Evolutionary conservation across 2,797 vertebrate species (phyloP).

Genomic region (Ptychadena robeensis): DNA sequence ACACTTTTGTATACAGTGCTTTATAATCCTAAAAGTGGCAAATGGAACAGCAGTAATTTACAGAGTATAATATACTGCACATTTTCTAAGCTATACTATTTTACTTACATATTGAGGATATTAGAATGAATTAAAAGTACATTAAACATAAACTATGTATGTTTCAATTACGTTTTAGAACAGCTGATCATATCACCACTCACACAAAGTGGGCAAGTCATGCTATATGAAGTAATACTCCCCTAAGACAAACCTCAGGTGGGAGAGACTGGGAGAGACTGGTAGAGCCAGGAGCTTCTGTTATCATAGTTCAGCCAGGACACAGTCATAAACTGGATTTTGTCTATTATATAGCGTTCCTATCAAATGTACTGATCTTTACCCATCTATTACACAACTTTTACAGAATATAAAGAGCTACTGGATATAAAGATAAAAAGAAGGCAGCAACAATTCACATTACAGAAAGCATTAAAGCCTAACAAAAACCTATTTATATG

Average conservation of each 20-base stretch:
- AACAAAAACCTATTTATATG: background rate
- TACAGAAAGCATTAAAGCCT: background rate
- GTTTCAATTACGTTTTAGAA: background rate
- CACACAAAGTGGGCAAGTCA: background rate
- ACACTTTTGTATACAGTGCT: too few species aligned
- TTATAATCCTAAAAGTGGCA: too few species aligned
- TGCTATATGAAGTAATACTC: background rate
- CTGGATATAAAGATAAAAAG: slow-evolving; percentile 11
- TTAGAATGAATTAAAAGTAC: background rate
- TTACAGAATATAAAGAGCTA: slow-evolving; percentile 23
- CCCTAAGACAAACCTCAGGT: slow-evolving; percentile 1
- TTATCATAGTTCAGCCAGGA: slow-evolving; percentile 53
- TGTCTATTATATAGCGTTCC: slow-evolving; percentile 1
- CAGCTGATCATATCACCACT: background rate
- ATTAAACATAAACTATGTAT: background rate
- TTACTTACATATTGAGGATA: background rate
- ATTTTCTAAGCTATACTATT: too few species aligned
- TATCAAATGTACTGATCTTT: slow-evolving; percentile 42
- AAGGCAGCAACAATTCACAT: background rate
- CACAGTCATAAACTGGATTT: slow-evolving; percentile 48
- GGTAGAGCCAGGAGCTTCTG: slow-evolving; percentile 53
- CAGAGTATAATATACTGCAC: too few species aligned
- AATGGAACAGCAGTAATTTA: too few species aligned
- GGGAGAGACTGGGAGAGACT: slow-evolving; percentile 35
- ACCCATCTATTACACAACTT: slow-evolving; percentile 4